A percentile compares a stretch with the other conserved stretches of the same genome.
Evolutionary conservation across 2,888 invertebrate species (phyloP).

Genomic region (Eupithecia insigniata): DNA sequence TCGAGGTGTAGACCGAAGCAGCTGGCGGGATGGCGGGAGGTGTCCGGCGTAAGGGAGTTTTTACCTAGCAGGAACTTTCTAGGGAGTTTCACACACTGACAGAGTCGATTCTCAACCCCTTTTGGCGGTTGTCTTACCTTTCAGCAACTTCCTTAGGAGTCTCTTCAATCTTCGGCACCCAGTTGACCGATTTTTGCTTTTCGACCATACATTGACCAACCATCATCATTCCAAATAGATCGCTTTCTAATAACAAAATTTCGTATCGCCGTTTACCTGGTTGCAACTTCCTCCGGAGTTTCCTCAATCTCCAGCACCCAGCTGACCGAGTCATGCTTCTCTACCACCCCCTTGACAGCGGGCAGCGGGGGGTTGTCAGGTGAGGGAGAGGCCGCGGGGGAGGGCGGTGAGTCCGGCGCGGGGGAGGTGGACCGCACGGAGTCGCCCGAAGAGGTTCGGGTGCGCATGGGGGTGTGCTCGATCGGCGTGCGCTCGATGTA

Average conservation of each 20-base stretch:
- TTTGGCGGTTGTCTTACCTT: no score
- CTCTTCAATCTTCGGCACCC: conserved; percentile 92
- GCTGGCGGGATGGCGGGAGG: not conserved
- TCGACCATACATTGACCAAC: no score
- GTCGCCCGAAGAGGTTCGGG: conserved; percentile 74
- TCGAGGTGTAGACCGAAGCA: not conserved
- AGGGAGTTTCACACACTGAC: conserved; percentile 91
- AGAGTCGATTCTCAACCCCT: conserved; percentile 87
- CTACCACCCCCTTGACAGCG: conserved; percentile 92
- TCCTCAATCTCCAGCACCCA: conserved; percentile 93
- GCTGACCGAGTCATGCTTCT: conserved; percentile 93
- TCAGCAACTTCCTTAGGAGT: conserved; percentile 89
- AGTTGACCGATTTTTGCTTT: conserved; percentile 74
- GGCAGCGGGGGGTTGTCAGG: conserved; percentile 85
- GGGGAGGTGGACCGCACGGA: conserved; percentile 72
- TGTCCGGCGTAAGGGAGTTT: not conserved
- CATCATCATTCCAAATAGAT: no score
- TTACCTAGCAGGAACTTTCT: conserved; percentile 85
- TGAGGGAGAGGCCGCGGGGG: conserved; percentile 66
- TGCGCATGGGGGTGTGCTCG: conserved; percentile 68
- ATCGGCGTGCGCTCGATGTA: conserved; percentile 72
- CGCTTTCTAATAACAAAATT: no score
- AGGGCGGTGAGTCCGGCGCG: conserved; percentile 73
- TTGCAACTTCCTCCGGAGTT: conserved; percentile 88
- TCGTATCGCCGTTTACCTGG: conserved; percentile 82